Percentiles rank a stretch among this genome's conserved stretches.
These are phyloP conservation scores for Invenusta paracnida DNA, from an alignment of 2,888 invertebrate species.

Conservation along the genomic window DNA sequence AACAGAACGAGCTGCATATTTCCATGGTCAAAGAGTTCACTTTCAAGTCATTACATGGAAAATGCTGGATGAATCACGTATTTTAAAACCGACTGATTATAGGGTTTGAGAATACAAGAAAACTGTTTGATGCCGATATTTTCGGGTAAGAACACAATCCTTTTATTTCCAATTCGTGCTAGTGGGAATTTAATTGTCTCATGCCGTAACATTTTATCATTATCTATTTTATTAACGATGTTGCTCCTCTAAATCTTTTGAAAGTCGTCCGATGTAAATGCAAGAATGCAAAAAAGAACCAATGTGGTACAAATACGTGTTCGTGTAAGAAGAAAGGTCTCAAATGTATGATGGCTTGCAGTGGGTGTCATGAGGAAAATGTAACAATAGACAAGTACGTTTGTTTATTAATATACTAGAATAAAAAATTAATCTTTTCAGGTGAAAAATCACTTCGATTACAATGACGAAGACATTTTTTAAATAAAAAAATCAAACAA, in stretches of 20 bases:
- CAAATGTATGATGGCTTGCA: not conserved
- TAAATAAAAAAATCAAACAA: not conserved
- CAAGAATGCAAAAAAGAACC: not conserved
- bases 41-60: slow-evolving; percentile 4
- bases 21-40: slow-evolving; percentile 11
- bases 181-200: slow-evolving; percentile 24
- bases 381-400: slow-evolving; percentile 20
- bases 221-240: slow-evolving; percentile 6
- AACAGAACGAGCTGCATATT: slow-evolving; percentile 4
- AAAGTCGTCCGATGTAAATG: slow-evolving; percentile 21
- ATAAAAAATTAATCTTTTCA: slow-evolving; percentile 18
- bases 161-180: not conserved
- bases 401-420: not conserved
- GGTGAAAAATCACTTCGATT: not conserved
- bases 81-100: slow-evolving; percentile 15
- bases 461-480: not conserved
- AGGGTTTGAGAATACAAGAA: slow-evolving; percentile 2
- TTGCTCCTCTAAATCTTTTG: slow-evolving; percentile 6
- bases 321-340: not conserved
- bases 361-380: slow-evolving; percentile 9
- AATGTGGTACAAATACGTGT: not conserved
- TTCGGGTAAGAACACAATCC: slow-evolving; percentile 12
- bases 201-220: slow-evolving; percentile 15
- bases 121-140: slow-evolving; percentile 14
- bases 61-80: slow-evolving; percentile 3